A percentile compares a stretch with the other conserved stretches of the same genome.
Evolutionary conservation across 2,113 vertebrate species (phyloP).

Genomic region (Nanorana parkeri): DNA sequence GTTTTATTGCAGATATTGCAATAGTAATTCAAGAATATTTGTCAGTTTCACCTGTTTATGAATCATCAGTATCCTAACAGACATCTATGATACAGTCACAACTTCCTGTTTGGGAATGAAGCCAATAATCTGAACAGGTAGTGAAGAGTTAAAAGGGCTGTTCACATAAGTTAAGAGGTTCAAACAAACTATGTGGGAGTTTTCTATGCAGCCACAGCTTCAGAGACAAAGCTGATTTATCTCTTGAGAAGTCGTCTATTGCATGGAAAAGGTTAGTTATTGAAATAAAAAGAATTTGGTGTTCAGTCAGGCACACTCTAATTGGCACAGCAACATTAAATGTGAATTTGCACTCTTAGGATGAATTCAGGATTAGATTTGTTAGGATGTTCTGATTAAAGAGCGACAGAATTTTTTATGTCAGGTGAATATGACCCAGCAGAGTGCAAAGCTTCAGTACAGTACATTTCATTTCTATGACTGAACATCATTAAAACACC

Average conservation of each 20-base stretch:
- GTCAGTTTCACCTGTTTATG: constrained; percentile 1
- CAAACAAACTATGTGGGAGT: constrained; percentile 63
- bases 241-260: constrained; percentile 31
- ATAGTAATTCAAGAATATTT: constrained; percentile 22
- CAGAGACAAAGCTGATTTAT: constrained; percentile 31
- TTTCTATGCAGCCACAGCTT: constrained; percentile 55
- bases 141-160: constrained; percentile 67
- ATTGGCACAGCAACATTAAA: background rate
- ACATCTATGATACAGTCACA: constrained; percentile 15
- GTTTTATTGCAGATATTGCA: constrained; percentile 16
- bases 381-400: background rate
- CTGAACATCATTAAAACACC: too few relatives aligned
- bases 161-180: constrained; percentile 55
- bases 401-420: background rate
- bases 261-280: constrained; percentile 64
- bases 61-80: background rate
- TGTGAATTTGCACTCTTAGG: background rate
- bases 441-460: too few relatives aligned
- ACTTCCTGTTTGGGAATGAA: constrained; percentile 8
- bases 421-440: background rate
- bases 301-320: background rate
- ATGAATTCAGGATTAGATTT: background rate
- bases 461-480: too few relatives aligned
- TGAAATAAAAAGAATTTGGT: background rate
- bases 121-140: constrained; percentile 27